phyloP scores from a whole-genome alignment of 2,888 invertebrate species.

The Euproctis similis region DNA sequence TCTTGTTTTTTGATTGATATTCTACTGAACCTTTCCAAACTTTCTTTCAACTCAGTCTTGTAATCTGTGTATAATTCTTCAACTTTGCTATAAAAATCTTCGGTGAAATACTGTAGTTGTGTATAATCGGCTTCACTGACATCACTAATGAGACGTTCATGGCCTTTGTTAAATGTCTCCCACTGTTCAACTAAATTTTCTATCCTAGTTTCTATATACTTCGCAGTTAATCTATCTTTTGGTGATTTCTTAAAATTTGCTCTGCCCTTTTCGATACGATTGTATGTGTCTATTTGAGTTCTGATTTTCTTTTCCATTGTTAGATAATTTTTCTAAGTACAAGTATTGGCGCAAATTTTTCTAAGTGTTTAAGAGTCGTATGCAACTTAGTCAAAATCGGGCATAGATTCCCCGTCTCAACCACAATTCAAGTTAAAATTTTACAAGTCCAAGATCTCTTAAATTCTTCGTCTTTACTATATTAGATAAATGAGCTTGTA shows the following conservation, averaged over 20 bases:
- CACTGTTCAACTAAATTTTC: not conserved
- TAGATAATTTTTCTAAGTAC: not conserved
- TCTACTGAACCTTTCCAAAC: not conserved
- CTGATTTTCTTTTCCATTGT: not conserved
- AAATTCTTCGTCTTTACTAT: no score
- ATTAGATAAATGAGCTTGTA: no score
- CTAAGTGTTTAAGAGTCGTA: not conserved
- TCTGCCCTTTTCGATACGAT: not conserved
- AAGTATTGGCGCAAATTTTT: not conserved
- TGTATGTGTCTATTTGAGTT: not conserved
- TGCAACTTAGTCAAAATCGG: not conserved
- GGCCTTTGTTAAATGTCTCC: not conserved
- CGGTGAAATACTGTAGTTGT: not conserved
- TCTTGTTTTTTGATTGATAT: not conserved
- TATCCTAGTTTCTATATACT: not conserved
- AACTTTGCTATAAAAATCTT: not conserved
- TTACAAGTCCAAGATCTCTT: no score
- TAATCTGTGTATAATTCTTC: not conserved
- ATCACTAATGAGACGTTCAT: not conserved
- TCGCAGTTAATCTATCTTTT: not conserved
- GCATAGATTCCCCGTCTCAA: not conserved
- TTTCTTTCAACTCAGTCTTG: not conserved
- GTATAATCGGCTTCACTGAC: not conserved
- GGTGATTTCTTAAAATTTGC: not conserved
- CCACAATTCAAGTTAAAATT: no score